phyloP scores from a whole-genome alignment of 1,140 invertebrate species.

The Macrocentrus cingulum region DNA sequence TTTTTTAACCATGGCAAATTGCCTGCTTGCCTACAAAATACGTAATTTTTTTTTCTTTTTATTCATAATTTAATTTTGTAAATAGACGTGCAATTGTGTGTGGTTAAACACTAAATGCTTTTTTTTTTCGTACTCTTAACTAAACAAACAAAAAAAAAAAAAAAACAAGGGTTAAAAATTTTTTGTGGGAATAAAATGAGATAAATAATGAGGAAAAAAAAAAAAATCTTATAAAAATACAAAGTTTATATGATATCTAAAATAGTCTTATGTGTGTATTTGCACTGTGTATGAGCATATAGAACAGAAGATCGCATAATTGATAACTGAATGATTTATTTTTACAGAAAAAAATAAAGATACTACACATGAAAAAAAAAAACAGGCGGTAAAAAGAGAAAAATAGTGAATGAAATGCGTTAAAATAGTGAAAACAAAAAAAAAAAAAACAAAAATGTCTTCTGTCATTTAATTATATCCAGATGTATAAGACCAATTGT shows the following conservation, averaged over 20 bases:
- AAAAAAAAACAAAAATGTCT: too few species aligned
- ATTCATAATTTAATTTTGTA: constrained; percentile 8
- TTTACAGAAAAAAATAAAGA: constrained; percentile 2
- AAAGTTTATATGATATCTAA: not conserved
- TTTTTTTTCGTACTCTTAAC: not conserved
- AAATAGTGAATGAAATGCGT: not conserved
- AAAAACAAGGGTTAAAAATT: not conserved
- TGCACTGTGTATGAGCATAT: not conserved
- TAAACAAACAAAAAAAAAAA: too few species aligned
- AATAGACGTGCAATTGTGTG: constrained; percentile 2
- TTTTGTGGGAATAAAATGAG: not conserved
- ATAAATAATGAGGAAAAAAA: not conserved
- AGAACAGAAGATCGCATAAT: not conserved
- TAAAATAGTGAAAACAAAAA: not conserved
- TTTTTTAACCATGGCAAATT: not conserved
- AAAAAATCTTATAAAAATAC: too few species aligned
- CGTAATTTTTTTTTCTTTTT: not conserved
- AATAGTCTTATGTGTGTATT: not conserved
- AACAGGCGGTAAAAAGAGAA: not conserved
- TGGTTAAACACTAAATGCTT: not conserved
- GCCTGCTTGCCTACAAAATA: not conserved
- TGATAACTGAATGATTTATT: constrained; percentile 5
- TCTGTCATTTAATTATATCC: not conserved
- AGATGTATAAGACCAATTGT: not conserved
- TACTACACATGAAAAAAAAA: constrained; percentile 1